Percentiles rank a stretch among this genome's conserved stretches.
These are phyloP conservation scores for Dermolepida albohirtum DNA, from an alignment of 2,888 invertebrate species.

Conservation along the genomic window DNA sequence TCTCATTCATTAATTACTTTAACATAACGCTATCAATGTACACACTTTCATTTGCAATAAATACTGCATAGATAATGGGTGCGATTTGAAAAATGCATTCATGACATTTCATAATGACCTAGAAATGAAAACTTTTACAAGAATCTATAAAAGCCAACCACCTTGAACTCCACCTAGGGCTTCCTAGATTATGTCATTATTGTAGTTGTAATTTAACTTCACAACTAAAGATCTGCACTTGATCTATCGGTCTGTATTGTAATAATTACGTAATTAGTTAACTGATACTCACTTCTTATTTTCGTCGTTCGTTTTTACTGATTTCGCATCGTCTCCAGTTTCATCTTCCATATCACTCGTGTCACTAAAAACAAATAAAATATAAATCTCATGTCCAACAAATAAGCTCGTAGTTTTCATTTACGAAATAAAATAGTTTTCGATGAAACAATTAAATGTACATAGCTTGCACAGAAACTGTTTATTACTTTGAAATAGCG, in stretches of 20 bases:
- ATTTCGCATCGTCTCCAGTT: constrained; percentile 75
- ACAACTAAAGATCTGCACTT: constrained; percentile 3
- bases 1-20: constrained; percentile 44
- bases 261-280: constrained; percentile 15
- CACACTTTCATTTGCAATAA: constrained; percentile 43
- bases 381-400: neutral
- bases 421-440: neutral
- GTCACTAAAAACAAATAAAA: constrained; percentile 64
- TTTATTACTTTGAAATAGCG: no score
- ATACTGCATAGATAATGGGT: constrained; percentile 45
- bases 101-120: constrained; percentile 50
- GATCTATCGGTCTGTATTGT: neutral
- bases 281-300: constrained; percentile 73
- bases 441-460: no score
- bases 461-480: no score
- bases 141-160: constrained; percentile 52
- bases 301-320: constrained; percentile 74
- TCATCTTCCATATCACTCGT: constrained; percentile 76
- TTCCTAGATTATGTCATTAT: constrained; percentile 50
- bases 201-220: constrained; percentile 6
- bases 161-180: constrained; percentile 57
- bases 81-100: constrained; percentile 50
- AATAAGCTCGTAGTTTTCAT: neutral
- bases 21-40: constrained; percentile 21
- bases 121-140: constrained; percentile 55